These are phyloP conservation scores for Mus minutoides DNA, from an alignment of 2,797 vertebrate genomes.

Conservation along the genomic window DNA sequence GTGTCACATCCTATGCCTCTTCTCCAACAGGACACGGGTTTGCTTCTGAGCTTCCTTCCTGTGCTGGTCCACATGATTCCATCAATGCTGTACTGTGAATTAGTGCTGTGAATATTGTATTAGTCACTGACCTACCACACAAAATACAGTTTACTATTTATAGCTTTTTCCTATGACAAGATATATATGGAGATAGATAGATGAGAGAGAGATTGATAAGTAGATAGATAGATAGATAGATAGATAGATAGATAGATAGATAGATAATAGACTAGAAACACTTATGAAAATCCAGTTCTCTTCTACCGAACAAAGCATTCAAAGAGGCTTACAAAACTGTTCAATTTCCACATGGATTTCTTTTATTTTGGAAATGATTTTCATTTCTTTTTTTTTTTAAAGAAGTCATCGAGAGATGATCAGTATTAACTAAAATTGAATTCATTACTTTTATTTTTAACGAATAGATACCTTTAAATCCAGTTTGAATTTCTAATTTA, in stretches of 20 bases:
- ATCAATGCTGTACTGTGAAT: neutral
- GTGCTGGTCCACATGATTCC: neutral
- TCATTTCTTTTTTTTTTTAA: neutral
- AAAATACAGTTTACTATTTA: neutral
- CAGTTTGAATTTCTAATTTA: constrained; percentile 29
- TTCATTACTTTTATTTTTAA: neutral
- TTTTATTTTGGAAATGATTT: neutral
- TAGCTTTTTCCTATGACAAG: neutral
- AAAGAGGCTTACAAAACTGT: neutral
- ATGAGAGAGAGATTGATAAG: neutral
- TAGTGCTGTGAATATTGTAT: no score
- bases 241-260: neutral
- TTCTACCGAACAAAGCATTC: neutral
- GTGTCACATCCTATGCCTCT: neutral
- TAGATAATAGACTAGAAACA: neutral
- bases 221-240: no score
- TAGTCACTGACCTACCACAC: neutral
- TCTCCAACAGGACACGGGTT: neutral
- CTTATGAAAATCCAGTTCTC: neutral
- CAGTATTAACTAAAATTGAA: neutral
- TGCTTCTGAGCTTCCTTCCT: neutral
- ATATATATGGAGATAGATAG: neutral
- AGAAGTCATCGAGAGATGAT: neutral
- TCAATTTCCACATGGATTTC: neutral
- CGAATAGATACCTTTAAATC: neutral